A percentile compares a stretch with the other conserved stretches of the same genome.
Evolutionary conservation across 1,140 invertebrate genomes (phyloP).

Genomic region (Drosophila novamexicana): DNA sequence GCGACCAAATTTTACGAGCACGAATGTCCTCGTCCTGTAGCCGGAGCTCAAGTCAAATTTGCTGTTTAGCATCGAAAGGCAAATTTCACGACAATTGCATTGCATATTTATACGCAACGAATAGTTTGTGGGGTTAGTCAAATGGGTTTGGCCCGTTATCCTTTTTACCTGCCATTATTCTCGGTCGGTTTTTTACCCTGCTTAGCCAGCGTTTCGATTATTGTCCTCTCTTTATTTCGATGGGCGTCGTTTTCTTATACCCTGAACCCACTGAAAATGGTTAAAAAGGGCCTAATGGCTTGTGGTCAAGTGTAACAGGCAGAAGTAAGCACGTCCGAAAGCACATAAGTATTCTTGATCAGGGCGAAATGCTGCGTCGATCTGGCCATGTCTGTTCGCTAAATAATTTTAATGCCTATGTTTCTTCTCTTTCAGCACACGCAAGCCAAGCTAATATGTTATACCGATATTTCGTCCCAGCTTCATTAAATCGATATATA

Average conservation of each 20-base stretch:
- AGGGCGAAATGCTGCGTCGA: too few relatives aligned
- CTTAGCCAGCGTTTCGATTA: slow-evolving; percentile 30
- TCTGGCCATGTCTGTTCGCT: too few relatives aligned
- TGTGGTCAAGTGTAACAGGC: too few relatives aligned
- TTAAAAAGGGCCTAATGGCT: too few relatives aligned
- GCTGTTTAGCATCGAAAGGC: slow-evolving; percentile 13
- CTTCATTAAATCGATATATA: too few relatives aligned
- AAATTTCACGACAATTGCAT: slow-evolving; percentile 48
- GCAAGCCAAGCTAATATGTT: too few relatives aligned
- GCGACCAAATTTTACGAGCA: slow-evolving; percentile 35
- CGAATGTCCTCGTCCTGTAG: slow-evolving; percentile 1
- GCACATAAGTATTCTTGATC: too few relatives aligned
- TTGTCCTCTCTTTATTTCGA: slow-evolving; percentile 13
- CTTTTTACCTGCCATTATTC: slow-evolving; percentile 2
- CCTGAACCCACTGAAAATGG: too few relatives aligned
- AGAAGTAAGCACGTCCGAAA: too few relatives aligned
- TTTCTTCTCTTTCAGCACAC: too few relatives aligned
- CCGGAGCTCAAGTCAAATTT: slow-evolving; percentile 14
- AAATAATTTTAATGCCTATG: too few relatives aligned
- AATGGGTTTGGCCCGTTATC: slow-evolving; percentile 3
- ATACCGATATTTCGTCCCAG: too few relatives aligned
- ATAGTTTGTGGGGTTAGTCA: neutral
- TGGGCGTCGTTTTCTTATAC: neutral
- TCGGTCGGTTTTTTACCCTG: slow-evolving; percentile 23
- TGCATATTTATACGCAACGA: slow-evolving; percentile 44